Base-by-base conservation (phyloP, 2,113 vertebrate genomes). In the Saguinus imperator region DNA sequence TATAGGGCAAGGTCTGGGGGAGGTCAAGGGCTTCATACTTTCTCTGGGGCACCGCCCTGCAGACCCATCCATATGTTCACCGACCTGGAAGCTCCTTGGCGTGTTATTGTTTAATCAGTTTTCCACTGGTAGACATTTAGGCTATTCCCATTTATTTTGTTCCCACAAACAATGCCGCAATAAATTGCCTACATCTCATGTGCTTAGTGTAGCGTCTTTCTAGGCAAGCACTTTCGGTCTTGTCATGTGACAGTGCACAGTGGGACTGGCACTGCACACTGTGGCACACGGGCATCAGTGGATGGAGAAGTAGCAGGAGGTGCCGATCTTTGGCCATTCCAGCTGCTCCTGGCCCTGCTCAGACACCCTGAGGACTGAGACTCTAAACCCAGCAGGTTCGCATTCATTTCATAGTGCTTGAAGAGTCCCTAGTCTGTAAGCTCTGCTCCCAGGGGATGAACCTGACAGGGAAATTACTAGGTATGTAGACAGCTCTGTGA, bases 221-320 rank as follows among this genome's bases (percentile, higher is more conserved):
- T 23, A 25, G 35, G 68, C 40, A 73, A 37, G 43, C 2, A 32
- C 32, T 37, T 92, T 32, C 35, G 23, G 5, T 16, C 35, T 29
- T 5, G 25, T 55, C 13, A 14, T 0, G 0, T 29, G 16, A 16
- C 1, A 5, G 45, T 1, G 21, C 23, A 8, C 23, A 21, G 10
- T 2, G 0, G 4, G 40, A 8, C 9, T 1, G 35, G 55, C 6
- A 7, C 40, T 29, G 5, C 79, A 17, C 4, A 5, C 4, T 16
- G 17, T 20, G 68, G 68, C 68, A 29, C 7, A 16, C 11, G 20
- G 40, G 52, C 12, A 20, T 61, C 40, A 6, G 17, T 1, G 40
- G 21, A 5, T 8, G 32, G 55, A 50, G 9, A 23, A 0, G 6
- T 27, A 6, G 32, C 40, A 48, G 68, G 52, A 29, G 10, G 1